Conservation (phyloP, 2,797 vertebrate species). For the Scleropages formosus region DNA sequence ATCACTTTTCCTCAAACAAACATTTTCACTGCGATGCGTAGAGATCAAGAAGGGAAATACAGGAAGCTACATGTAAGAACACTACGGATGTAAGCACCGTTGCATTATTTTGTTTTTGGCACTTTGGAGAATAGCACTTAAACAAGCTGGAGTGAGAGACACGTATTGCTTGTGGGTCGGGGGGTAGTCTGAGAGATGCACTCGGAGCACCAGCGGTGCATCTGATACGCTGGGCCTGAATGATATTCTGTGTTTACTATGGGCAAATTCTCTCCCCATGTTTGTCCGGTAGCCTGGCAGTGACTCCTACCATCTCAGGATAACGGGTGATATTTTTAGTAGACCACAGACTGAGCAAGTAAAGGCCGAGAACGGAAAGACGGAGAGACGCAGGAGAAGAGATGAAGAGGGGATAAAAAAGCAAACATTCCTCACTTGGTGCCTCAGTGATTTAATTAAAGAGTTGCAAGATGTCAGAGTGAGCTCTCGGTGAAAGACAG, state of each 20-base stretch:
- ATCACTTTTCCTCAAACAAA: no score
- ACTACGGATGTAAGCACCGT: no score
- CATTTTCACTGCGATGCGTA: no score
- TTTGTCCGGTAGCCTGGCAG: not conserved
- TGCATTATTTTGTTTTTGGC: no score
- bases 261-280: not conserved
- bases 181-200: no score
- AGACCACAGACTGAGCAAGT: not conserved
- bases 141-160: no score
- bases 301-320: not conserved
- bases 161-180: no score
- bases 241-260: not conserved
- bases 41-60: no score
- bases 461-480: conserved; percentile 24
- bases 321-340: conserved; percentile 10
- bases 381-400: conserved; percentile 9
- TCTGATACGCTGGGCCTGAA: no score
- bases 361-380: conserved; percentile 31
- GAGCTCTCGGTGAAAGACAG: conserved; percentile 19
- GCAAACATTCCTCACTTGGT: conserved; percentile 31
- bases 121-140: no score
- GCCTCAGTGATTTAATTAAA: conserved; percentile 24
- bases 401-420: conserved; percentile 8
- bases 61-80: no score
- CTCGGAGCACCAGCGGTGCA: no score